Evolutionary conservation across 2,113 vertebrate species (phyloP).

Genomic region (Ctenomys sociabilis): DNA sequence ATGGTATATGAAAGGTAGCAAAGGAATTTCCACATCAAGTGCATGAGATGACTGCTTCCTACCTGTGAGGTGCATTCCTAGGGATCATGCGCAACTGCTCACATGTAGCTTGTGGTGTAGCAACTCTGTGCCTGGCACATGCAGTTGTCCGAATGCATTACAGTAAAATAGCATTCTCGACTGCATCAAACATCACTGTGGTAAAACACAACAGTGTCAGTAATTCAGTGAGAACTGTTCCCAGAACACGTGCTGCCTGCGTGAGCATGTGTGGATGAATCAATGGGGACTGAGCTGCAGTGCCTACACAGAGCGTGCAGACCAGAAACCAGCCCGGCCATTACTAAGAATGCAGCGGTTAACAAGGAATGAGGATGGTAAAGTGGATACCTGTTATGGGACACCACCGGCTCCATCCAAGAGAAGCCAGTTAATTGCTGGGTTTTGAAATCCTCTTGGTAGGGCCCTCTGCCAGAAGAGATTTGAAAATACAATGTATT

Average conservation of each 20-base stretch:
- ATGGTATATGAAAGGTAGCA: not conserved
- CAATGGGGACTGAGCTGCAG: not conserved
- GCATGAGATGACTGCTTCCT: not conserved
- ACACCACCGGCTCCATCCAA: accelerated
- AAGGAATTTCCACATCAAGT: conserved; percentile 8
- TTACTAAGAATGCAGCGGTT: not conserved
- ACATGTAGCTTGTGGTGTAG: not conserved
- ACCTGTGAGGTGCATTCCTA: not conserved
- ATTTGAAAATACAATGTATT: not conserved
- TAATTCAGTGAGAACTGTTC: not conserved
- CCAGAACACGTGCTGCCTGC: not conserved
- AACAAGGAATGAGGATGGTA: not conserved
- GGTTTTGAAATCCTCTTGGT: accelerated
- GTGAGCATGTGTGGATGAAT: not conserved
- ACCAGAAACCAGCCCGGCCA: not conserved
- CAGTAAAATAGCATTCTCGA: not conserved
- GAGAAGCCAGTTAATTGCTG: too few relatives aligned
- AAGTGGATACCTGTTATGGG: not conserved
- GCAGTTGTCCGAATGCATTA: not conserved
- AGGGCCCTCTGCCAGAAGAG: not conserved
- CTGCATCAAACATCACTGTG: not conserved
- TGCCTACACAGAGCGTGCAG: accelerated
- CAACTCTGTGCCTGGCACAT: not conserved
- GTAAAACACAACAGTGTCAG: not conserved
- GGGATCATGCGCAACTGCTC: accelerated